Base-by-base conservation (phyloP, 2,113 vertebrate species). In the Leucopsar rothschildi region DNA sequence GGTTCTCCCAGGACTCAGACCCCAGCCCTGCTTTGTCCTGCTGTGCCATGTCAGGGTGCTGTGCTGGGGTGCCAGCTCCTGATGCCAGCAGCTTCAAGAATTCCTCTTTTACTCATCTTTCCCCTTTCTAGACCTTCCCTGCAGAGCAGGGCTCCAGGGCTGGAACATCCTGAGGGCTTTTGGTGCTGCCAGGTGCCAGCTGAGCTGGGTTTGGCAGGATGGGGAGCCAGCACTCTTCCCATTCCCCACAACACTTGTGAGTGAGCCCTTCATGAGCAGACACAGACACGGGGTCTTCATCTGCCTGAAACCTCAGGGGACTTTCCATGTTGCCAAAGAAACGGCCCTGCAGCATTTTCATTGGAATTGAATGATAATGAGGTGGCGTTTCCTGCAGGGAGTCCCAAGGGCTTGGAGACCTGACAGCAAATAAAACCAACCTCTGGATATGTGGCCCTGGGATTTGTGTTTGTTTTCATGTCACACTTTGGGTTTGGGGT, bases 181-280 rank as follows among this genome's bases (percentile, higher is more conserved):
- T 0, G 6, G 20, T 27, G 69, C 39, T 60, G 64, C 50, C 27
- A 2, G 45, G 2, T 45, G 18, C 53, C 65, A 10, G n/a, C 47
- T 6, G 60, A 33, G 55, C 31, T 3, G 31, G 65, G 22, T 33
- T 42, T n/a, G 56, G 35, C 39, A 53, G 72, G 73, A 6, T 4
- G 9, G 21, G 29, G 33, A 76, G 7, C 39, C 21, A 35, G 5
- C 21, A 2, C 3, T 37, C n/a, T 56, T 28, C 17, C 65, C 18
- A 0, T 69, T 69, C 18, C 21, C 69, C 3, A 0, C 1, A 5
- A 4, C 6, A 5, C 11, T 12, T 15, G 25, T 31, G 57, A 60
- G 35, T 2, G 37, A 76, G 20, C 75, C 57, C 56, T 82, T 68
- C 31, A 3, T 35, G 64, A 7, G 2, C 69, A 56, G 47, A 5